Conservation (phyloP, 1,140 invertebrate species). For the Atta colombica region DNA sequence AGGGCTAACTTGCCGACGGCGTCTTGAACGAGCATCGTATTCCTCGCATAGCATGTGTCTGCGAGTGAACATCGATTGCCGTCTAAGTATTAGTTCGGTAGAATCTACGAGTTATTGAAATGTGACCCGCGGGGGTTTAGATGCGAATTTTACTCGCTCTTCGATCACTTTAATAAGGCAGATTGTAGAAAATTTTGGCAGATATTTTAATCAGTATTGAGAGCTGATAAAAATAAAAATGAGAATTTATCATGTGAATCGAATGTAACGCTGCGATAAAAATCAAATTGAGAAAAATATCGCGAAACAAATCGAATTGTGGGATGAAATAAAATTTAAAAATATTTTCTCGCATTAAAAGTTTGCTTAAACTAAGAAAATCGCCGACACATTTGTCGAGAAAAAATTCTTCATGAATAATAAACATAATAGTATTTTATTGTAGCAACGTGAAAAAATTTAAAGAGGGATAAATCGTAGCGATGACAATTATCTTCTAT, state of each 20-base stretch:
- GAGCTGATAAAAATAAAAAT: slow-evolving; percentile 39
- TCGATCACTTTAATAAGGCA: neutral
- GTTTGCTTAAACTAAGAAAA: neutral
- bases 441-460: neutral
- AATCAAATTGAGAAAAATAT: slow-evolving; percentile 3
- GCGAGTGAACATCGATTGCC: slow-evolving; percentile 71
- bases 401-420: slow-evolving; percentile 5
- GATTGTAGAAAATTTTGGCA: neutral
- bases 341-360: slow-evolving; percentile 35
- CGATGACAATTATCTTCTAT: slow-evolving; percentile 37
- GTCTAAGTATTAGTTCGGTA: slow-evolving; percentile 4
- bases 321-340: slow-evolving; percentile 27
- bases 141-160: neutral
- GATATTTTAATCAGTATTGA: neutral
- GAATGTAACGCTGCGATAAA: slow-evolving; percentile 17
- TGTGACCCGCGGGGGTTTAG: slow-evolving; percentile 5
- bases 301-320: slow-evolving; percentile 20
- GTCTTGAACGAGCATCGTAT: slow-evolving; percentile 76
- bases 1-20: slow-evolving; percentile 44
- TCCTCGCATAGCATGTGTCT: slow-evolving; percentile 74
- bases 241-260: slow-evolving; percentile 16
- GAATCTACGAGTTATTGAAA: neutral
- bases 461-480: slow-evolving; percentile 33
- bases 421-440: slow-evolving; percentile 7
- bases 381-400: neutral